Evolutionary conservation across 2,113 vertebrate genomes (phyloP).

Genomic region (Phaethornis superciliosus): DNA sequence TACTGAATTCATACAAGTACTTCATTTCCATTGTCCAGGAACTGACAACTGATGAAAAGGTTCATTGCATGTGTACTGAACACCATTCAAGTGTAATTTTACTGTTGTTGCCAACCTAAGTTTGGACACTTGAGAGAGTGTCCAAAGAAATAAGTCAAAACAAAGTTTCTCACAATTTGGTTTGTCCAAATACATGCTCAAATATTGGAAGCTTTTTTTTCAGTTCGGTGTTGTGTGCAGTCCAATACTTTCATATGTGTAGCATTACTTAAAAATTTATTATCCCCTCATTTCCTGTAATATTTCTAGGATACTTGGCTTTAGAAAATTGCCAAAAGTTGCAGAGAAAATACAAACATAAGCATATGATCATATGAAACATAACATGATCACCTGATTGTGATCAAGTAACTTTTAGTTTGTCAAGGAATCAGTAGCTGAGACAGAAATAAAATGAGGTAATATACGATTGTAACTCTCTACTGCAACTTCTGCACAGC

Average conservation of each 20-base stretch:
- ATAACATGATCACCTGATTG: background rate
- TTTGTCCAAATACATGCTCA: background rate
- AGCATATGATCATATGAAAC: too few species aligned
- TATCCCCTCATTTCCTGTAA: background rate
- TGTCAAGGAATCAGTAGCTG: background rate
- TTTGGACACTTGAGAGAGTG: background rate
- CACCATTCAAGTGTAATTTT: background rate
- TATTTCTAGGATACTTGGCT: background rate
- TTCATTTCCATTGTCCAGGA: constrained; percentile 3
- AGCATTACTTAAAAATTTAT: background rate
- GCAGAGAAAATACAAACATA: background rate
- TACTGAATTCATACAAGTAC: background rate
- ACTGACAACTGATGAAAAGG: background rate
- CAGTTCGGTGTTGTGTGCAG: background rate
- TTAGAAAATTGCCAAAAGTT: background rate
- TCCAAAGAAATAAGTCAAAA: background rate
- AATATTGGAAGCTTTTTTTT: background rate
- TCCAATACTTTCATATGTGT: background rate
- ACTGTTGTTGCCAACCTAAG: background rate
- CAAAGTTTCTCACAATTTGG: background rate
- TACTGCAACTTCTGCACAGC: background rate
- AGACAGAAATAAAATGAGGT: background rate
- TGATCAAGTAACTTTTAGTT: background rate
- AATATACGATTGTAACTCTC: background rate
- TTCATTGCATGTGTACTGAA: background rate